Base-by-base conservation (phyloP, 2,113 vertebrate species). In the Cranoglanis bouderius region DNA sequence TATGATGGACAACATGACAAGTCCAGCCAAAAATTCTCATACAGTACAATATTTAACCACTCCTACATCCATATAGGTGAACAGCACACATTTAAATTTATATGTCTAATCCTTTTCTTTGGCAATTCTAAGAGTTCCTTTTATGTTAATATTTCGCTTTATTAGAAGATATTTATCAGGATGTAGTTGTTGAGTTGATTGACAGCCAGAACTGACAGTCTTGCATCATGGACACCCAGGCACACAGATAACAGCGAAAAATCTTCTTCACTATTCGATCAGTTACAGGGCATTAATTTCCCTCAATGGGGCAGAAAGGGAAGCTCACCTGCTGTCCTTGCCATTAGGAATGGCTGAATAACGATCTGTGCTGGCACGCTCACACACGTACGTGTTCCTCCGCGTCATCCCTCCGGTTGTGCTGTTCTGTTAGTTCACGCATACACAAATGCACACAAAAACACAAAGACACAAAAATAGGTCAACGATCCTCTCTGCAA, bases 311-410 rank as follows among this genome's bases (percentile, higher is more conserved):
- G 16, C 16, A 19, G 40, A n/a, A 26, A 26, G 6, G 38, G n/a
- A 14, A 59, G 51, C 38, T 65, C 93, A 99, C 98, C 98, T 99
- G 97, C 96, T 99, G 93, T 99, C 98, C 93, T 98, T 99, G 59
- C 98, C 98, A 0, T 99, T 99, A 89, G 99, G 97, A 91, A 99
- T 94, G 0, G 97, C 96, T 24, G 96, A 93, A 74, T 98, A 97
- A 35, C 97, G 97, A 87, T 99, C 98, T 21, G 97, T 96, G 81
- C 94, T 95, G 89, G 88, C 26, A 38, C 98, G 96, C 75, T 99
- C 98, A 91, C 98, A 99, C 70, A 99, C 98, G 0, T 99, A 99
- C 0, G 98, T 99, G 92, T 99, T 99, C 92, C 98, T 98, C 89
- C 98, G 96, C 1, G 98, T 98, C 98, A 99, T 99, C 72, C 97